Evolutionary conservation across 2,888 invertebrate genomes (phyloP), one percentile per base, ranked within the genome.

Genomic region (Athalia cordata): DNA sequence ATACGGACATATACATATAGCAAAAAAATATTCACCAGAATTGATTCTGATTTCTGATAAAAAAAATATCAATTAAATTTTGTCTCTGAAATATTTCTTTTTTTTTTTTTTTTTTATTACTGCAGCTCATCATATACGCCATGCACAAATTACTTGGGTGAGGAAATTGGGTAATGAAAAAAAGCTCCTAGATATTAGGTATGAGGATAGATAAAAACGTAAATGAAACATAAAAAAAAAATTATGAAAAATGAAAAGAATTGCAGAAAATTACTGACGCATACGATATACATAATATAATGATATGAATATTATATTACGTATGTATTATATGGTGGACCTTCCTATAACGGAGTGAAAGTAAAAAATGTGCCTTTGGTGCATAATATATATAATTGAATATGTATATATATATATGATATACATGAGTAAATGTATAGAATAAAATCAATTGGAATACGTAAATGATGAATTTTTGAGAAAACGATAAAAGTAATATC

Each of bases 301-400:
- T 77, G 77, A 59, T 68, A 80, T 64, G 78, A 11, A 79, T 61
- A 67, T 61, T 52, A 64, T 78, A 70, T 74, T 75, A 78, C 76
- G 70, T 78, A 57, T 78, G 55, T 78, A 78, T 74, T 29, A 78
- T 78, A 70, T 80, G 78, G 80, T 80, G 82, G 81, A 83, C 80
- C 82, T 83, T 83, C 80, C 80, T 82, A 80, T 79, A 81, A 87
- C 84, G 85, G 85, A 87, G 86, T 88, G 89, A 89, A 89, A 89
- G 90, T 90, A 86, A 89, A 87, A 87, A 86, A 87, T 87, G 90
- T 90, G 90, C 90, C 90, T 90, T 89, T 86, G 86, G 89, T 89
- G 85, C 89, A 89, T 29, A 29, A 29, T 29, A 29, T 84, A 86
- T 86, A 86, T 85, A 75, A 75, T 62, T 75, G 75, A 75, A 61